Percentiles rank a stretch among this genome's conserved stretches.
Conservation (phyloP, 2,888 invertebrate species). For the Ctenicera cuprea region DNA sequence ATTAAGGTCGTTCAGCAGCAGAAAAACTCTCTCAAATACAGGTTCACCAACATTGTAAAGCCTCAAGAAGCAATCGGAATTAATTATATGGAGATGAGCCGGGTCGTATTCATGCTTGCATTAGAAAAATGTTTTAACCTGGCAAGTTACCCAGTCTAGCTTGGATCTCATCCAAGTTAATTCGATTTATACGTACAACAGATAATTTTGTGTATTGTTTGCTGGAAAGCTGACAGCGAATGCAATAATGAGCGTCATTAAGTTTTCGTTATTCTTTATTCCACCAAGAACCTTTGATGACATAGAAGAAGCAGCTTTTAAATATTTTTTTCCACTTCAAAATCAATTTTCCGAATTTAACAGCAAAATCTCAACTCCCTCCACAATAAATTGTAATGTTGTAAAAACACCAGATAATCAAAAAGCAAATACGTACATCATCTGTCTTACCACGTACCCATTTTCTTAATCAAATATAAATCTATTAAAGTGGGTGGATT, state of each 20-base stretch:
- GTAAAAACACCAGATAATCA: no score
- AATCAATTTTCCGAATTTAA: no score
- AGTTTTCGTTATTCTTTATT: no score
- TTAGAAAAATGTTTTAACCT: slow-evolving; percentile 31
- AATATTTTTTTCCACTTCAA: no score
- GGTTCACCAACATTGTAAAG: slow-evolving; percentile 18
- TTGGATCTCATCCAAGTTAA: slow-evolving; percentile 39
- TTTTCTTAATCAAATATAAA: slow-evolving; percentile 14
- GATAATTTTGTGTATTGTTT: not conserved
- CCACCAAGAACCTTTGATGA: no score
- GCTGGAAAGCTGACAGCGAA: not conserved
- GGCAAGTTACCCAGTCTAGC: slow-evolving; percentile 26
- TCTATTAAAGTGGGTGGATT: slow-evolving; percentile 8
- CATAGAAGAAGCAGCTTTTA: no score
- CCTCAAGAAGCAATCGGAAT: slow-evolving; percentile 33
- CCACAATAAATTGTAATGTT: no score
- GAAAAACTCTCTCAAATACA: not conserved
- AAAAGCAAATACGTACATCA: no score
- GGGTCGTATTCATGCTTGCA: slow-evolving; percentile 30
- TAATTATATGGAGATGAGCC: slow-evolving; percentile 34
- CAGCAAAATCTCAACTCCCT: no score
- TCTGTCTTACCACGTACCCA: not conserved
- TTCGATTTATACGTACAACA: slow-evolving; percentile 29
- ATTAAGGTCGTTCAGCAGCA: not conserved
- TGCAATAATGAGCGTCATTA: no score